Evolutionary conservation across 1,140 invertebrate species (phyloP), one percentile per base, ranked within the genome.

Genomic region (Homarus americanus): DNA sequence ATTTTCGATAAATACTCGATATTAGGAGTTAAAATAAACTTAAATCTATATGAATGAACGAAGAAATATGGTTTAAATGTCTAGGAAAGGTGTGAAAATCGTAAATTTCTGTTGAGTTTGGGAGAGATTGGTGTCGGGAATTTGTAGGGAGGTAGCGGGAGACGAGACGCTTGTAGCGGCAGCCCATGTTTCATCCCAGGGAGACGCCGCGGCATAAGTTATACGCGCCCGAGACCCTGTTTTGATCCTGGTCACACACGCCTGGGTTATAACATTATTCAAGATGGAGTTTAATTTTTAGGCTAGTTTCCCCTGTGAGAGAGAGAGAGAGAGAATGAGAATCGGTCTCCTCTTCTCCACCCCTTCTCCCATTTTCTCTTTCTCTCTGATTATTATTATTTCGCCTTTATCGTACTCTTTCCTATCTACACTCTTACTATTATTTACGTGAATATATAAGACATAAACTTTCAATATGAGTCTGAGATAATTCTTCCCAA

Each of bases 101-200:
- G 84, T 86, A 76, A 76, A 75, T 75, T 86, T 86, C 69, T 34
- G 10, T 12, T 41, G n/a, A 49, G 40, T 38, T 79, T 78, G 58
- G 34, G 28, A 58, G 79, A 44, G 34, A 36, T 53, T 32, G 0
- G 58, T 44, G 76, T 41, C 41, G 28, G 58, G 84, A 86, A 76
- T 86, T 76, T 86, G 84, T 86, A 86, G 84, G 84, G 84, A 76
- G 73, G 41, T 36, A 15, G 79, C 63, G 79, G 44, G 24, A 66
- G 79, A 82, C 78, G 40, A 80, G 78, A 80, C 5, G 34, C 5
- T 82, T 20, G 44, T 36, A 38, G 53, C 38, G 32, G 69, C 17
- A n/a, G 36, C 28, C 83, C 84, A 86, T 86, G 84, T 76, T 86
- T 86, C 84, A 86, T 76, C 84, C 69, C 34, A 9, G 72, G 44